Evolutionary conservation across 2,797 vertebrate species (phyloP), one percentile per base, ranked within the genome.

Genomic region (Prionace glauca): DNA sequence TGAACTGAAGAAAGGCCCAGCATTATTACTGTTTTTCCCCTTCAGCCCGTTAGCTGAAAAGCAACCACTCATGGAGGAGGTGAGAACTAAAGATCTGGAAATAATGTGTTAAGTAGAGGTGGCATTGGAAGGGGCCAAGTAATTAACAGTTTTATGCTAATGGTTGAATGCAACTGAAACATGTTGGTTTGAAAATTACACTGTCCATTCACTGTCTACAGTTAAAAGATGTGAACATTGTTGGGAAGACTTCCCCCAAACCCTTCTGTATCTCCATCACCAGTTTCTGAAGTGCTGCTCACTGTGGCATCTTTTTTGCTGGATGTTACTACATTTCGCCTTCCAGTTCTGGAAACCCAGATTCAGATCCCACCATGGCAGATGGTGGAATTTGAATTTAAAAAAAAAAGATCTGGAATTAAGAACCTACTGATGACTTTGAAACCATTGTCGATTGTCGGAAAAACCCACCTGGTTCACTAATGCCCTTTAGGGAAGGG

Each of bases 1-100:
- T 0, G 99, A 99, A 96, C 98, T 99, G 96, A 98, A 97, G 96
- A 99, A 99, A 97, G 99, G 99, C 67, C 98, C 99, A 0, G 99
- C 99, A 0, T 98, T 99, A 93, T 97, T 99, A 95, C 96, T 99
- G 72, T 99, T 99, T 97, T 96, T 99, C 96, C 98, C 98, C 2
- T 98, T 99, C 74, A 96, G 99, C 96, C 99, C 99, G 0, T 97
- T 99, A 95, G 97, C 97, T 3, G 96, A 98, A 96, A 97, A 96
- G 94, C 97, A 98, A 95, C 97, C 98, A 72, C 96, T 98, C 20
- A 97, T 99, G 71, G 97, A 98, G 95, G 98, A 99, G 98, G 99
- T 99, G 96, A 98, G 98, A 77, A 60, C 0, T 95, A 74, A 60
- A 74, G 12, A 32, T 14, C 29, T 71, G 41, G 67, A 56, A 56